Evolutionary conservation across 2,888 invertebrate species (phyloP).

Genomic region (Malthinus seriepunctatus): DNA sequence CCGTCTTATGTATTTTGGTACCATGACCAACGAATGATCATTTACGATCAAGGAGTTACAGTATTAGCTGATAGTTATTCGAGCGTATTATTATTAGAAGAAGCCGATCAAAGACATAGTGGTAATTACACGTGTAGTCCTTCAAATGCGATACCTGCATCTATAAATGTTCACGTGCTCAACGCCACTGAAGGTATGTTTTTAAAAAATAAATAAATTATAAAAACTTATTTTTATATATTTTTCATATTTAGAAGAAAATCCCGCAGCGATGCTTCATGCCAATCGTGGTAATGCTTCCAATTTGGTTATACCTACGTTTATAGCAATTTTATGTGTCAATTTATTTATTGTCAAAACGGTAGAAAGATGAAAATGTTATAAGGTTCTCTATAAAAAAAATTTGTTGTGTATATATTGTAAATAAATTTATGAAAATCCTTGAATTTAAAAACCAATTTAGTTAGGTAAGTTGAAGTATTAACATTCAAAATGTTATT

Average conservation of each 20-base stretch:
- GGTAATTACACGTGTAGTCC: constrained; percentile 74
- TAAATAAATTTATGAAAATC: constrained; percentile 1
- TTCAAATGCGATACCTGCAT: constrained; percentile 66
- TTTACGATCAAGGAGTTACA: constrained; percentile 61
- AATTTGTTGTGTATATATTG: constrained; percentile 7
- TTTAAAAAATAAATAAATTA: background rate
- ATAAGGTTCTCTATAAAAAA: background rate
- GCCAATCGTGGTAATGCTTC: constrained; percentile 57
- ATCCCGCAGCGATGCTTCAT: constrained; percentile 74
- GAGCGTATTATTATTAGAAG: constrained; percentile 68
- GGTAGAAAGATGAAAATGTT: constrained; percentile 10
- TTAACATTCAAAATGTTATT: too few species aligned
- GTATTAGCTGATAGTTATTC: constrained; percentile 58
- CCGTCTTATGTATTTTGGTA: constrained; percentile 65
- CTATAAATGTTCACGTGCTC: constrained; percentile 69
- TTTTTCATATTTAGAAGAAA: constrained; percentile 61
- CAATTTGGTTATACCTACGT: constrained; percentile 12
- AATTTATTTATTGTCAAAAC: constrained; percentile 3
- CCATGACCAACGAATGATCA: constrained; percentile 64
- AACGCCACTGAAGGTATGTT: constrained; percentile 61
- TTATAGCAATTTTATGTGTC: constrained; percentile 5
- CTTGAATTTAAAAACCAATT: background rate
- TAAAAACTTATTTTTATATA: constrained; percentile 20
- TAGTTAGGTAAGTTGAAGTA: too few species aligned
- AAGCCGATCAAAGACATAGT: constrained; percentile 61